Evolutionary conservation across 2,888 invertebrate species (phyloP).

Genomic region (Hedya salicella): DNA sequence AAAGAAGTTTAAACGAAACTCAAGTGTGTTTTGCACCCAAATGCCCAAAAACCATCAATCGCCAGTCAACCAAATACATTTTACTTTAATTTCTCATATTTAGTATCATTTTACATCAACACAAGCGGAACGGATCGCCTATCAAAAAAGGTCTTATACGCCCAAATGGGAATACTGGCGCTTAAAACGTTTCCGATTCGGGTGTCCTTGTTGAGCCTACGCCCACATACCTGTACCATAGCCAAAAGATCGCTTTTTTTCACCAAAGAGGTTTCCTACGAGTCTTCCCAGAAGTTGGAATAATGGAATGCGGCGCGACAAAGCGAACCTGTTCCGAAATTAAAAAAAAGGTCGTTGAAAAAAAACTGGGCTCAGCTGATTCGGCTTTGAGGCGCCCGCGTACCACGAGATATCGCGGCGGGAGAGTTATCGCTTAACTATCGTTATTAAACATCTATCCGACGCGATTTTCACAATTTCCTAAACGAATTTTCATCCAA

Average conservation of each 20-base stretch:
- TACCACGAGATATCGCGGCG: conserved; percentile 45
- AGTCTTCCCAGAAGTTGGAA: conserved; percentile 44
- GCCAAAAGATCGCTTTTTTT: conserved; percentile 41
- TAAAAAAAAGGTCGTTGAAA: conserved; percentile 50
- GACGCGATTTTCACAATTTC: background rate
- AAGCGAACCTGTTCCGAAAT: conserved; percentile 46
- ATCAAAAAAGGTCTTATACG: conserved; percentile 10
- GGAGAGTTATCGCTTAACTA: conserved; percentile 31
- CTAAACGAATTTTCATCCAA: background rate
- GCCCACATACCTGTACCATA: conserved; percentile 42
- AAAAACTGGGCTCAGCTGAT: conserved; percentile 54
- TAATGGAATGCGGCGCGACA: conserved; percentile 46
- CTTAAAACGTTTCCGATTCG: conserved; percentile 17
- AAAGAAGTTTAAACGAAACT: background rate
- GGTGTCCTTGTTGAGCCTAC: conserved; percentile 28
- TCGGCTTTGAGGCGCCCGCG: conserved; percentile 52
- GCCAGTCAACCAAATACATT: conserved; percentile 34
- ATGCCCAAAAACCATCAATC: conserved; percentile 30
- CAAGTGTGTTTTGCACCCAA: conserved; percentile 10
- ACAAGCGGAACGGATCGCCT: conserved; percentile 16
- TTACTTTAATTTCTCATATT: conserved; percentile 29
- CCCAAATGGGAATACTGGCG: conserved; percentile 2
- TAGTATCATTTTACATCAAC: conserved; percentile 40
- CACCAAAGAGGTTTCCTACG: conserved; percentile 38
- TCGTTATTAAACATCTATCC: conserved; percentile 26